Conservation (phyloP, 1,140 invertebrate species). For the Vollenhovia emeryi region DNA sequence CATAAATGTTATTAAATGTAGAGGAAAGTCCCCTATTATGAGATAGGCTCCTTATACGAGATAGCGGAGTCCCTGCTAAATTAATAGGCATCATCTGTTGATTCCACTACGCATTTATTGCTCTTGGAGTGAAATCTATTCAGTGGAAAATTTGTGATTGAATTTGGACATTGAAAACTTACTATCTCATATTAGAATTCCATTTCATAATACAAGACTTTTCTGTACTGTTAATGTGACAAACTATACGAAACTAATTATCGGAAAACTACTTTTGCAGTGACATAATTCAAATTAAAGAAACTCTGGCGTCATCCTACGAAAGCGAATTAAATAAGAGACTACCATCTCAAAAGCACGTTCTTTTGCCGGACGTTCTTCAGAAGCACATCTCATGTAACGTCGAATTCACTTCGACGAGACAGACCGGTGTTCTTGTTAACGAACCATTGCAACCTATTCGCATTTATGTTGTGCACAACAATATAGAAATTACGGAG, state of each 20-base stretch:
- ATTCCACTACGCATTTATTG: too few relatives aligned
- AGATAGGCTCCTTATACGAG: too few relatives aligned
- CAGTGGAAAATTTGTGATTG: too few relatives aligned
- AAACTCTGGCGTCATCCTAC: constrained; percentile 71
- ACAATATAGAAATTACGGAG: constrained; percentile 91
- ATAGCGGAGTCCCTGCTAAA: too few relatives aligned
- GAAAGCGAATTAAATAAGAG: constrained; percentile 82
- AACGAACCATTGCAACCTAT: constrained; percentile 88
- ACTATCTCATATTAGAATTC: too few relatives aligned
- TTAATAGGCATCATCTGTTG: too few relatives aligned
- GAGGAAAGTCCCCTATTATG: too few relatives aligned
- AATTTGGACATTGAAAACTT: too few relatives aligned
- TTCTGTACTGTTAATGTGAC: neutral
- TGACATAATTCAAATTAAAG: constrained; percentile 78
- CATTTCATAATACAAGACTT: too few relatives aligned
- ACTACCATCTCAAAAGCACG: constrained; percentile 86
- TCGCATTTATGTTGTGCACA: constrained; percentile 89
- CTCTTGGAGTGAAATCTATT: too few relatives aligned
- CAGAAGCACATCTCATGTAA: constrained; percentile 87
- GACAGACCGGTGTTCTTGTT: constrained; percentile 70
- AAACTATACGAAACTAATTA: constrained; percentile 2
- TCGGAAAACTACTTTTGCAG: constrained; percentile 71
- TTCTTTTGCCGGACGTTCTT: constrained; percentile 88
- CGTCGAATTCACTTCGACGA: constrained; percentile 82
- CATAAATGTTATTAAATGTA: neutral